Conservation (phyloP, 2,888 invertebrate genomes). For the Agrochola lychnidis region DNA sequence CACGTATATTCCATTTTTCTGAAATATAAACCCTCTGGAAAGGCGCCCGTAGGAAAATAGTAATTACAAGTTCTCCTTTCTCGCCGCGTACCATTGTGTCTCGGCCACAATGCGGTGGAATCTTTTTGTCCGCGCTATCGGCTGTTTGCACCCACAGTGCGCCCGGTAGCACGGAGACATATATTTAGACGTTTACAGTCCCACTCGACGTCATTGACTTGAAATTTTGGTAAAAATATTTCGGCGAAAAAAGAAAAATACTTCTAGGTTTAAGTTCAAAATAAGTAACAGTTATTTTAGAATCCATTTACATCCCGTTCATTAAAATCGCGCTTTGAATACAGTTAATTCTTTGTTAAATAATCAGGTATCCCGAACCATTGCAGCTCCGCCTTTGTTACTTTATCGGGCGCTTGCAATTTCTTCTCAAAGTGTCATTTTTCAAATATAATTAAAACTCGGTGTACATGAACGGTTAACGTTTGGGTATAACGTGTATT, state of each 20-base stretch:
- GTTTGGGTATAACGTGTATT: constrained; percentile 67
- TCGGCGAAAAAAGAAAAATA: background rate
- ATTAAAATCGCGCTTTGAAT: constrained; percentile 16
- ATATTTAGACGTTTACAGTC: constrained; percentile 77
- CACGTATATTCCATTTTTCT: constrained; percentile 84
- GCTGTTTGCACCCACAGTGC: constrained; percentile 87
- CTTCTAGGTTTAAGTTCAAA: too few relatives aligned
- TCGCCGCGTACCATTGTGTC: constrained; percentile 83
- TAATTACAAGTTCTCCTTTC: constrained; percentile 89
- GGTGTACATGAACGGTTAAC: constrained; percentile 60
- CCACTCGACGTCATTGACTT: constrained; percentile 73
- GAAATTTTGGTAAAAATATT: constrained; percentile 61
- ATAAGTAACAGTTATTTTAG: background rate
- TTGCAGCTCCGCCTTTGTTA: constrained; percentile 39
- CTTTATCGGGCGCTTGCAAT: constrained; percentile 24
- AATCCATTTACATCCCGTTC: background rate
- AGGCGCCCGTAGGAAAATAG: constrained; percentile 88
- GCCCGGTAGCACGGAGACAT: constrained; percentile 70
- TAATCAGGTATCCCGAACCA: constrained; percentile 29
- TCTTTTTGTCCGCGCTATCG: constrained; percentile 90
- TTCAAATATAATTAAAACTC: constrained; percentile 66
- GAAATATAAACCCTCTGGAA: constrained; percentile 87
- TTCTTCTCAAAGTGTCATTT: constrained; percentile 47
- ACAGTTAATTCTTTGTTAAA: constrained; percentile 37
- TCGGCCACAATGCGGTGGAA: constrained; percentile 86